Evolutionary conservation across 2,113 vertebrate genomes (phyloP).

Genomic region (Leptodactylus fuscus): DNA sequence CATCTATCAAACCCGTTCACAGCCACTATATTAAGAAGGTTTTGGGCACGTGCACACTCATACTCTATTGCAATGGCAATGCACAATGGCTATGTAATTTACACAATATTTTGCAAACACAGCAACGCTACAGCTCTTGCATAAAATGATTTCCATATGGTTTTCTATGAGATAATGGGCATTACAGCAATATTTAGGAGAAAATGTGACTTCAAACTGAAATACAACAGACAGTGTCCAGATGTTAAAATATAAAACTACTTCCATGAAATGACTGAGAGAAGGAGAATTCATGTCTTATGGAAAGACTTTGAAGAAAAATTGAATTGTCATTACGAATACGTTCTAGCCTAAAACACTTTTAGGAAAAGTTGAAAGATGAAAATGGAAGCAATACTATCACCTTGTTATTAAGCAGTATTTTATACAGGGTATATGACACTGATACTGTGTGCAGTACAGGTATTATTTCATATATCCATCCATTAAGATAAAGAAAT

Average conservation of each 20-base stretch:
- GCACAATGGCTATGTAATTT: conserved; percentile 14
- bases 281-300: conserved; percentile 20
- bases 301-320: conserved; percentile 34
- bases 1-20: not conserved
- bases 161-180: conserved; percentile 46
- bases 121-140: conserved; percentile 15
- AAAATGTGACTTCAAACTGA: conserved; percentile 53
- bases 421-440: not conserved
- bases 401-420: not conserved
- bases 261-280: conserved; percentile 30
- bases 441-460: not conserved
- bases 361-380: conserved; percentile 9
- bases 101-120: conserved; percentile 40
- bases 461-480: not conserved
- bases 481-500: not conserved
- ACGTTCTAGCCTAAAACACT: conserved; percentile 18
- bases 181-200: conserved; percentile 39
- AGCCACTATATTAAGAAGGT: not conserved
- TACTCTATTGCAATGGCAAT: not conserved
- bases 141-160: conserved; percentile 52
- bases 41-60: not conserved
- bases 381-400: not conserved
- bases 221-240: conserved; percentile 52
- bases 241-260: conserved; percentile 55
- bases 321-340: conserved; percentile 19